Evolutionary conservation across 2,888 invertebrate species (phyloP), one percentile per base, ranked within the genome.

Genomic region (Mimas tiliae): DNA sequence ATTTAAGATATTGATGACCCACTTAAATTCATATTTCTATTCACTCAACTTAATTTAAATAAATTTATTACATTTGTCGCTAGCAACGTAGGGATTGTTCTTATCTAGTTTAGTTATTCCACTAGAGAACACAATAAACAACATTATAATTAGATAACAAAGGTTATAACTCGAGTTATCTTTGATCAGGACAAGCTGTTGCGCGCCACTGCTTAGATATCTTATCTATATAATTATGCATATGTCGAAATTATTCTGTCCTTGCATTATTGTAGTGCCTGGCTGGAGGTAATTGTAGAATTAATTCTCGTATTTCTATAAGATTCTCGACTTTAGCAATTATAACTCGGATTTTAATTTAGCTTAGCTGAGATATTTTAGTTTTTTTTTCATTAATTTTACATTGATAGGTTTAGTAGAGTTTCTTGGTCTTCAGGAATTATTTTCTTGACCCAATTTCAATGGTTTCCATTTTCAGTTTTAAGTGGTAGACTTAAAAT

Each of bases 171-270:
- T 51, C 21, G n/a, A 33, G 38, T 51, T 64, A 52, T 42, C 51
- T 62, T 7, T 16, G 16, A 52, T 52, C 14, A 11, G 16, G 42
- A 27, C 65, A 52, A 62, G 51, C 33, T 65, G 51, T 51, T 51
- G 64, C 53, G 64, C 65, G 65, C 51, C 38, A 58, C 62, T 65
- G 53, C 11, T 1, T 45, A 9, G 38, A 1, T 42, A 58, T 19
- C 21, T 42, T 58, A 58, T 58, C 58, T 58, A 42, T 27, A 27
- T 55, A 55, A 55, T 58, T 58, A 58, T 58, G 27, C 45, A 33
- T 33, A 47, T 53, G 64, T 64, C 45, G 53, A 53, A 64, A 55
- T 47, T 45, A 16, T 47, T 64, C 45, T 64, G 64, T 52, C 64
- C 64, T 64, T 47, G 33, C 45, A 45, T 52, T 64, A 64, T 45